phyloP scores from a whole-genome alignment of 2,797 vertebrate genomes.

The Poeciliopsis infans region DNA sequence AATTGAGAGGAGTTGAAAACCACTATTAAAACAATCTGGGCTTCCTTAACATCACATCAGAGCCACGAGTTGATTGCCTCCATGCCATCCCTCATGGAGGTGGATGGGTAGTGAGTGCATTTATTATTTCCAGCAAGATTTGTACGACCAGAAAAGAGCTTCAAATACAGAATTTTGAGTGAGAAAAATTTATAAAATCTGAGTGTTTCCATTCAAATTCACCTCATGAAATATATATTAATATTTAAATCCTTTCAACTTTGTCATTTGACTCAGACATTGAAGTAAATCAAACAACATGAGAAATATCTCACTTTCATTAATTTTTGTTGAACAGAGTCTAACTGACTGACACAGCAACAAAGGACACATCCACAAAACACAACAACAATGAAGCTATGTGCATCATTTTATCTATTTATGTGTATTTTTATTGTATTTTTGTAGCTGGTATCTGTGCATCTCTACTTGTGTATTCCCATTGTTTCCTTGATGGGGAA shows the following conservation, averaged over 20 bases:
- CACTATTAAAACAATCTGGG: neutral
- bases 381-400: neutral
- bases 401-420: neutral
- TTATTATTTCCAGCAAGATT: neutral
- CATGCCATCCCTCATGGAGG: neutral
- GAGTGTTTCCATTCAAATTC: neutral
- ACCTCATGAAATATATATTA: neutral
- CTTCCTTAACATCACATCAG: neutral
- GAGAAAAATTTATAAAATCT: neutral
- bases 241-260: neutral
- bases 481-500: neutral
- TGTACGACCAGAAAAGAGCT: neutral
- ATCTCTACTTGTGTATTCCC: neutral
- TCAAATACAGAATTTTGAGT: neutral
- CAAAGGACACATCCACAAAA: neutral
- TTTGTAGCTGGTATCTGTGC: neutral
- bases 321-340: neutral
- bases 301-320: neutral
- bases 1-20: neutral
- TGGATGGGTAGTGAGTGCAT: neutral
- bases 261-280: neutral
- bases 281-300: neutral
- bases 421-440: neutral
- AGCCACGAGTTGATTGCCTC: neutral
- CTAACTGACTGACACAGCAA: neutral